Conservation (phyloP, 92 coral and sea anemone species). For the Pocillopora meandrina region DNA sequence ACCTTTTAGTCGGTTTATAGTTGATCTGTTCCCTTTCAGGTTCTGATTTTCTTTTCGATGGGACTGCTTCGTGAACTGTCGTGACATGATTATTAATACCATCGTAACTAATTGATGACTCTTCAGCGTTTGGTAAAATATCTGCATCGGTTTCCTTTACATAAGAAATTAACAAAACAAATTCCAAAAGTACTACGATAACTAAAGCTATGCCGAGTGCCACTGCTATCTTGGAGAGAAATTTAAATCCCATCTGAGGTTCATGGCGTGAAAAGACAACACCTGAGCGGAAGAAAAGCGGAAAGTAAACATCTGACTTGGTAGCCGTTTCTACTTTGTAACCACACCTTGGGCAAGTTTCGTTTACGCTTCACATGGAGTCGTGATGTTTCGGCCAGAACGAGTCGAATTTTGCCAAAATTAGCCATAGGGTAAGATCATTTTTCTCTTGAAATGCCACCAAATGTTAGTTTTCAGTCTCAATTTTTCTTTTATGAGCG, state of each 20-base stretch:
- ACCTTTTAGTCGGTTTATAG: conserved; percentile 4
- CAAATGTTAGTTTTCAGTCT: neutral
- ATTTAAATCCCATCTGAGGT: conserved; percentile 39
- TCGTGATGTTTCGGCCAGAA: conserved; percentile 29
- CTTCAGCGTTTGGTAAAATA: neutral
- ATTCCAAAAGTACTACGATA: conserved; percentile 57
- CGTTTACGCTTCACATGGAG: conserved; percentile 60
- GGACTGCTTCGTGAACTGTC: neutral
- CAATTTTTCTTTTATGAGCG: neutral
- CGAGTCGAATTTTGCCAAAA: conserved; percentile 12
- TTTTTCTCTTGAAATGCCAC: neutral
- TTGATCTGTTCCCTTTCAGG: neutral
- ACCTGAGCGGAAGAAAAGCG: neutral
- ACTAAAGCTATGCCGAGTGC: conserved; percentile 35
- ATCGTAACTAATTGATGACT: neutral
- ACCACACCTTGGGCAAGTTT: conserved; percentile 48
- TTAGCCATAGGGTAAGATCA: conserved; percentile 28
- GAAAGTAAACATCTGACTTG: neutral
- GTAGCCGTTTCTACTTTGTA: conserved; percentile 34
- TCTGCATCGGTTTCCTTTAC: conserved; percentile 30
- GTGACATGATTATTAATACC: neutral
- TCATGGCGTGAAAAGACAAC: neutral
- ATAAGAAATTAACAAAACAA: conserved; percentile 51
- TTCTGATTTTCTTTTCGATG: conserved; percentile 7
- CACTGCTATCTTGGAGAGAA: conserved; percentile 45